These are phyloP conservation scores for Pteronotus mesoamericanus DNA, from an alignment of 2,797 vertebrate species.

Conservation along the genomic window DNA sequence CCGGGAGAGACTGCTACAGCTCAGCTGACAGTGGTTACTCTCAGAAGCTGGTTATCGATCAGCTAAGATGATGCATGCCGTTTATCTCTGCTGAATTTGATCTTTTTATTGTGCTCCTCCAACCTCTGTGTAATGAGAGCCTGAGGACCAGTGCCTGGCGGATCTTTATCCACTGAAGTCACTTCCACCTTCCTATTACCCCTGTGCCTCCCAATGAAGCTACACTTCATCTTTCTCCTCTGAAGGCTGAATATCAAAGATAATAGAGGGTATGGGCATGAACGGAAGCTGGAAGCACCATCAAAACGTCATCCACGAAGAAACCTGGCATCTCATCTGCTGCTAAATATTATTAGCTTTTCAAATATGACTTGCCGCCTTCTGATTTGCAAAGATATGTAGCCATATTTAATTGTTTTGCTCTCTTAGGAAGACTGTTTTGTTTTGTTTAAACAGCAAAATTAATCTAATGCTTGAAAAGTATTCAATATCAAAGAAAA, in stretches of 20 bases:
- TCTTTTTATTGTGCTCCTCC: slow-evolving; percentile 58
- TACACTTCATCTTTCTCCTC: neutral
- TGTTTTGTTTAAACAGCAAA: neutral
- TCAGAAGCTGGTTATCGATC: slow-evolving; percentile 66
- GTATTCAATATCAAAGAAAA: slow-evolving; percentile 49
- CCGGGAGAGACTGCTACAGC: slow-evolving; percentile 5
- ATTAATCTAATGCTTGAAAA: slow-evolving; percentile 50
- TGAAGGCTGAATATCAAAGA: neutral
- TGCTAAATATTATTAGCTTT: neutral
- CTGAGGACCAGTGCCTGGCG: slow-evolving; percentile 17
- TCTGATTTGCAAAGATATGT: neutral
- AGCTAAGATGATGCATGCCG: slow-evolving; percentile 41
- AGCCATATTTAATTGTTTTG: neutral
- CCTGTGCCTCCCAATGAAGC: neutral
- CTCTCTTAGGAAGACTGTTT: neutral
- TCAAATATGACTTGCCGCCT: neutral
- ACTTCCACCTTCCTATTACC: slow-evolving; percentile 49
- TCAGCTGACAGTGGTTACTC: slow-evolving; percentile 35
- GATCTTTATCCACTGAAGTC: slow-evolving; percentile 64
- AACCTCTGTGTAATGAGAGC: slow-evolving; percentile 45
- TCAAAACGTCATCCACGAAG: neutral
- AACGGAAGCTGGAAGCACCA: neutral
- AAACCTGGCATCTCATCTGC: neutral
- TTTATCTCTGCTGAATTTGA: slow-evolving; percentile 70
- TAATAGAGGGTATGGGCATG: neutral